These are phyloP conservation scores for Athalia rosae DNA, from an alignment of 2,888 invertebrate species.

Conservation along the genomic window DNA sequence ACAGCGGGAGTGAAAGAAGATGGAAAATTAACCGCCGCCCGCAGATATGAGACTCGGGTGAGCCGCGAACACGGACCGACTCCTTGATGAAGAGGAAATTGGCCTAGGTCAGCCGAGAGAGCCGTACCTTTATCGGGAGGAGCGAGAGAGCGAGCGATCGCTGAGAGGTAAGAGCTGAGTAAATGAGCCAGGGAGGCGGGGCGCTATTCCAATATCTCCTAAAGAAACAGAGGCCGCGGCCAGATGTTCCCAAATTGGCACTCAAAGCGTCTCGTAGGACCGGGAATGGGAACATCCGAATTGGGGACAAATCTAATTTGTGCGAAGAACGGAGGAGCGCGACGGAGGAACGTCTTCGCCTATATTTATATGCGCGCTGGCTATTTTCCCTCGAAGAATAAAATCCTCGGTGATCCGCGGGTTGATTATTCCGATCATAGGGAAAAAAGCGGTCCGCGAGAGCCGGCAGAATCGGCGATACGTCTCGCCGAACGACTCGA, in stretches of 20 bases:
- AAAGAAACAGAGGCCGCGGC: conserved; percentile 63
- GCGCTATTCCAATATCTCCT: conserved; percentile 55
- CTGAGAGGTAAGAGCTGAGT: not conserved
- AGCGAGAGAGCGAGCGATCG: conserved; percentile 11
- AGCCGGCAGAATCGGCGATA: no score
- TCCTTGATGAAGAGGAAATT: conserved; percentile 38
- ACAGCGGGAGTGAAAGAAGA: conserved; percentile 17
- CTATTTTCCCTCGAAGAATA: not conserved
- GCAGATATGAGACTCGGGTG: conserved; percentile 5
- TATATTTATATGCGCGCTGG: conserved; percentile 6
- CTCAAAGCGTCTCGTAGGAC: conserved; percentile 55
- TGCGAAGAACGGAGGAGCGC: conserved; percentile 48
- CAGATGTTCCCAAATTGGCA: conserved; percentile 68
- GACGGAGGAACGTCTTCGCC: conserved; percentile 27
- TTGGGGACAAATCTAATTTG: conserved; percentile 66
- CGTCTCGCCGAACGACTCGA: conserved; percentile 56
- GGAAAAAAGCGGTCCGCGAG: not conserved
- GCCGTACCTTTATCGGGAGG: conserved; percentile 21
- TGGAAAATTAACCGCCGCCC: conserved; percentile 28
- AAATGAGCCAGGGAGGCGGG: conserved; percentile 16
- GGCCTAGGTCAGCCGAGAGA: conserved; percentile 31
- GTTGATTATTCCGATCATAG: conserved; percentile 9
- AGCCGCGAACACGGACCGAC: conserved; percentile 14
- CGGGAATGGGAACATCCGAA: conserved; percentile 62
- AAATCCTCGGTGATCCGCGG: not conserved